Conservation (phyloP, 53 echinoderm and acorn worm genomes). For the Crossaster papposus region DNA sequence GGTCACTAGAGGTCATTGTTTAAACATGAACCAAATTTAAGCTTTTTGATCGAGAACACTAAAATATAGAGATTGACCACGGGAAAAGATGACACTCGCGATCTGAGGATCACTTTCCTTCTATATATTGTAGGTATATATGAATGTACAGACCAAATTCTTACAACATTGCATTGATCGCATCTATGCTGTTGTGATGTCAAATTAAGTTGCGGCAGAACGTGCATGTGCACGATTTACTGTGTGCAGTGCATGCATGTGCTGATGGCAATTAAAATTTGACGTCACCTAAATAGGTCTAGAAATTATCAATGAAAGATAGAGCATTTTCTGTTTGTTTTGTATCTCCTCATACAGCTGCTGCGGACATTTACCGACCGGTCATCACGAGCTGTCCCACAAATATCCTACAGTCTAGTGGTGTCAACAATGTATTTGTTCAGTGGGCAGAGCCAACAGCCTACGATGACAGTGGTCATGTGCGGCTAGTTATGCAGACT, state of each 20-base stretch:
- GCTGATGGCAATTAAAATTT: neutral
- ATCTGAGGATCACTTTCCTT: no score
- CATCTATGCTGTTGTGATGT: no score
- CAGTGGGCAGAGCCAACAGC: constrained; percentile 18
- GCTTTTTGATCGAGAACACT: no score
- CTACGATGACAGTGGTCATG: neutral
- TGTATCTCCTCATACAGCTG: neutral
- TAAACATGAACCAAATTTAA: no score
- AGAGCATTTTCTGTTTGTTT: neutral
- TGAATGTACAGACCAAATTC: no score
- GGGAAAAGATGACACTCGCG: no score
- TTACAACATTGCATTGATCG: no score
- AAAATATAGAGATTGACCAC: no score
- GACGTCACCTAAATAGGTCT: no score
- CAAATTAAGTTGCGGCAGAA: neutral
- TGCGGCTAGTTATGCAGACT: constrained; percentile 25
- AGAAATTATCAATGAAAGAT: neutral
- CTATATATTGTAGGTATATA: no score
- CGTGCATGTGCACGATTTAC: neutral
- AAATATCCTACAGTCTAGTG: constrained; percentile 13
- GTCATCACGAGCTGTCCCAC: constrained; percentile 48
- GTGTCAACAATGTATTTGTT: neutral
- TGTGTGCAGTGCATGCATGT: neutral
- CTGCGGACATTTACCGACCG: neutral
- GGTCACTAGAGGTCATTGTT: no score